Evolutionary conservation across 1,140 invertebrate genomes (phyloP).

Genomic region (Lamellibrachia luymesi): DNA sequence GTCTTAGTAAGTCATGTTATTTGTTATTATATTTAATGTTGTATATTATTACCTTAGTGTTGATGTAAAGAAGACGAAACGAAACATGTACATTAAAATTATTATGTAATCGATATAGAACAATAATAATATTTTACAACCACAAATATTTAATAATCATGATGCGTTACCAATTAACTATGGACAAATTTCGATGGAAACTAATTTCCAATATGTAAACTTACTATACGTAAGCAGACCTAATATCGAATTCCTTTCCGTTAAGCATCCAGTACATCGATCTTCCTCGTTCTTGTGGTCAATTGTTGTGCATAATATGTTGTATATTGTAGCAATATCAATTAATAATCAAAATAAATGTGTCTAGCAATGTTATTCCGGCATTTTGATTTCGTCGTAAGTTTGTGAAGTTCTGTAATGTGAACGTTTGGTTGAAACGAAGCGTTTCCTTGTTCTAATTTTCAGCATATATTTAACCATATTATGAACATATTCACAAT

Average conservation of each 20-base stretch:
- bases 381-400: not conserved
- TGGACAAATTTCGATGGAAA: not conserved
- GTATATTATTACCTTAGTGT: not conserved
- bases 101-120: not conserved
- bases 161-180: not conserved
- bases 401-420: not conserved
- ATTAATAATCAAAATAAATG: not conserved
- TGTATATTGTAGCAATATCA: not conserved
- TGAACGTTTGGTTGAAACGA: not conserved
- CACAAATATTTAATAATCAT: not conserved
- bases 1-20: not conserved
- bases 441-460: not conserved
- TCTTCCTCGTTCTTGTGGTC: not conserved
- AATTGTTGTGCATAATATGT: not conserved
- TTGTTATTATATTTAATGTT: not conserved
- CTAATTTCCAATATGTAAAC: too few species aligned
- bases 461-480: not conserved
- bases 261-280: not conserved
- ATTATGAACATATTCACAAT: too few species aligned
- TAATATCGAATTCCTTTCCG: too few species aligned
- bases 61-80: not conserved
- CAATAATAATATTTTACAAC: not conserved
- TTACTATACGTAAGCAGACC: too few species aligned
- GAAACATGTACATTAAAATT: not conserved
- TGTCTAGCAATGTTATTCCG: not conserved